phyloP scores from a whole-genome alignment of 2,888 invertebrate genomes.

The Mimumesa dahlbomi region DNA sequence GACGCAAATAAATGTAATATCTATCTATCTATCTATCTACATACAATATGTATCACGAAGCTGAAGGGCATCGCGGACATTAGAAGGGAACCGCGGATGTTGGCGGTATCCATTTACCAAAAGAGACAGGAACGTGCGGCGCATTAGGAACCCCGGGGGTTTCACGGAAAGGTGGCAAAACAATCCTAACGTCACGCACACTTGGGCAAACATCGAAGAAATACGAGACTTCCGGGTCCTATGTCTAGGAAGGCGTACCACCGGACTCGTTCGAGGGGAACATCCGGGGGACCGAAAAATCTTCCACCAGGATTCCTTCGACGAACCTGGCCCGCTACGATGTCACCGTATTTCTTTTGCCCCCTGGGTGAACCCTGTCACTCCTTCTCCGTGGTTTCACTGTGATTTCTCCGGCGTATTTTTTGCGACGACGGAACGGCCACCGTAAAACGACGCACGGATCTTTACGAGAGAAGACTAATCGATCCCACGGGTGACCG shows the following conservation, averaged over 20 bases:
- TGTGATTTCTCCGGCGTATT: too few species aligned
- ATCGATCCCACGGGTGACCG: slow-evolving; percentile 67
- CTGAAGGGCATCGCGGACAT: slow-evolving; percentile 21
- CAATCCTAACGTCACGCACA: slow-evolving; percentile 63
- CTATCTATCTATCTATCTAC: too few species aligned
- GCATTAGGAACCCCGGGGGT: slow-evolving; percentile 43
- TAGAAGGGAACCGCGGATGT: slow-evolving; percentile 25
- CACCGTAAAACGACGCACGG: slow-evolving; percentile 6
- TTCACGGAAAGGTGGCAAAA: slow-evolving; percentile 58
- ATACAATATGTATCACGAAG: slow-evolving; percentile 3
- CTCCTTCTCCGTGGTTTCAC: slow-evolving; percentile 34
- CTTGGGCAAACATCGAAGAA: slow-evolving; percentile 71
- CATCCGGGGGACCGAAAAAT: slow-evolving; percentile 26
- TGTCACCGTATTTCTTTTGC: slow-evolving; percentile 21
- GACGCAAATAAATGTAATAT: too few species aligned
- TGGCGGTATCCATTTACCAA: slow-evolving; percentile 58
- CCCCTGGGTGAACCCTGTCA: neutral
- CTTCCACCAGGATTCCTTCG: slow-evolving; percentile 19
- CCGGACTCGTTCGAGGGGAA: slow-evolving; percentile 12
- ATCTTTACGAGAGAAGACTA: slow-evolving; percentile 53
- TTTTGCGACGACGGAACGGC: too few species aligned
- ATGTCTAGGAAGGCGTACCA: slow-evolving; percentile 6
- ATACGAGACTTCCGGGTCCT: slow-evolving; percentile 67
- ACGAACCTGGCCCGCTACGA: neutral
- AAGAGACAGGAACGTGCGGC: slow-evolving; percentile 47